Conservation (phyloP, 2,797 vertebrate species). For the Cacajao melanocephalus region DNA sequence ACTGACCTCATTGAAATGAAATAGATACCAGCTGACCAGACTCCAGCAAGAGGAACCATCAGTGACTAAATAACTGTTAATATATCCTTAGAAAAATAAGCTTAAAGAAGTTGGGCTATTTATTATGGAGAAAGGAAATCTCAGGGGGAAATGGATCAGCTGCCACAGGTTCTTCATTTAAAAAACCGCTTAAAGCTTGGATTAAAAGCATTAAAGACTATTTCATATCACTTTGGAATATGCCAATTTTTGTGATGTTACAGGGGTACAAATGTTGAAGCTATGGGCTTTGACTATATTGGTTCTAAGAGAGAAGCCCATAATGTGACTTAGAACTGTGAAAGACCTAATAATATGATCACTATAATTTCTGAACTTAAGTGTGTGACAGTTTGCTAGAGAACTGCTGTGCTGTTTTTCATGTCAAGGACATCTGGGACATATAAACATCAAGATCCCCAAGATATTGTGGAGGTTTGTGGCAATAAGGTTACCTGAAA, state of each 20-base stretch:
- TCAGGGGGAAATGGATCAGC: background rate
- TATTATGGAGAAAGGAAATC: background rate
- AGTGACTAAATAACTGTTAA: background rate
- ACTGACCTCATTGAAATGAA: background rate
- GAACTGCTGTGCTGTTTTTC: background rate
- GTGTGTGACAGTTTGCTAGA: background rate
- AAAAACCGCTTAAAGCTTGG: background rate
- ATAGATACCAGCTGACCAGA: background rate
- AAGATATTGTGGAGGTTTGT: constrained; percentile 10
- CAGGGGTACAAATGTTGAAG: background rate
- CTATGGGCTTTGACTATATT: background rate
- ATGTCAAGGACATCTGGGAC: background rate
- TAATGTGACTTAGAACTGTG: background rate
- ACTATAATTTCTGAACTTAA: constrained; percentile 45
- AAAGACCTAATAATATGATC: background rate
- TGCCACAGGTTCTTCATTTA: background rate
- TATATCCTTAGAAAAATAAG: background rate
- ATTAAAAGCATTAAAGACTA: constrained; percentile 44
- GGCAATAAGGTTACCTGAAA: background rate
- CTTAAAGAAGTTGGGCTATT: background rate
- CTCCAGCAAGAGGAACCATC: background rate
- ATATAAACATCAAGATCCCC: background rate
- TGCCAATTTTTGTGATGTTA: background rate
- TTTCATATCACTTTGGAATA: constrained; percentile 38
- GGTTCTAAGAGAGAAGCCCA: background rate